A percentile compares a stretch with the other conserved stretches of the same genome.
phyloP scores from a whole-genome alignment of 1,140 invertebrate species.

The Protaetia brevitarsis region DNA sequence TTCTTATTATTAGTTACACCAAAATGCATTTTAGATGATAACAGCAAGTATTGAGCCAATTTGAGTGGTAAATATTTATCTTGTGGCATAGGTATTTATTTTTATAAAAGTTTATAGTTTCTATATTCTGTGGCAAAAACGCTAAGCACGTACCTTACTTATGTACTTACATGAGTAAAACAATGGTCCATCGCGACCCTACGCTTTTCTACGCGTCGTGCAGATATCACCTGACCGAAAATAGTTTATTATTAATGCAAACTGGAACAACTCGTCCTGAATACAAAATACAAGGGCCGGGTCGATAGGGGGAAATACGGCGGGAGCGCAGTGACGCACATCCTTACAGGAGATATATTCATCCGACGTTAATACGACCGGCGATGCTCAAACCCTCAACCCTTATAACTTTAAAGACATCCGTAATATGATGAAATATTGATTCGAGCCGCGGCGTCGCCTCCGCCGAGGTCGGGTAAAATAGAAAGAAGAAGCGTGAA shows the following conservation, averaged over 20 bases:
- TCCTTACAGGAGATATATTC: conserved; percentile 5
- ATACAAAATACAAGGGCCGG: conserved; percentile 6
- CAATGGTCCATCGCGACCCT: background rate
- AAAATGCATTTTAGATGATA: too few relatives aligned
- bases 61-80: too few relatives aligned
- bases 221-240: conserved; percentile 13
- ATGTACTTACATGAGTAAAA: too few relatives aligned
- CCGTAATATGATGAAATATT: conserved; percentile 16
- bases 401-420: conserved; percentile 17
- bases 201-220: background rate
- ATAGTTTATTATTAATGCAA: conserved; percentile 14
- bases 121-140: too few relatives aligned
- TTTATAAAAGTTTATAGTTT: too few relatives aligned
- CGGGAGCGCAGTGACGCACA: background rate
- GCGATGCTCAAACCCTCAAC: background rate
- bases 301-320: background rate
- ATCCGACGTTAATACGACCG: background rate
- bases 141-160: too few relatives aligned
- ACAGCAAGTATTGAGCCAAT: too few relatives aligned
- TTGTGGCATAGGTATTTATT: too few relatives aligned
- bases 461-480: background rate
- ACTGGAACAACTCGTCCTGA: background rate
- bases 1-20: too few relatives aligned
- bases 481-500: background rate
- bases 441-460: too few relatives aligned